Percentiles rank a stretch among this genome's conserved stretches.
These are phyloP conservation scores for Hyperopisus bebe DNA, from an alignment of 2,113 vertebrate genomes.

Conservation along the genomic window DNA sequence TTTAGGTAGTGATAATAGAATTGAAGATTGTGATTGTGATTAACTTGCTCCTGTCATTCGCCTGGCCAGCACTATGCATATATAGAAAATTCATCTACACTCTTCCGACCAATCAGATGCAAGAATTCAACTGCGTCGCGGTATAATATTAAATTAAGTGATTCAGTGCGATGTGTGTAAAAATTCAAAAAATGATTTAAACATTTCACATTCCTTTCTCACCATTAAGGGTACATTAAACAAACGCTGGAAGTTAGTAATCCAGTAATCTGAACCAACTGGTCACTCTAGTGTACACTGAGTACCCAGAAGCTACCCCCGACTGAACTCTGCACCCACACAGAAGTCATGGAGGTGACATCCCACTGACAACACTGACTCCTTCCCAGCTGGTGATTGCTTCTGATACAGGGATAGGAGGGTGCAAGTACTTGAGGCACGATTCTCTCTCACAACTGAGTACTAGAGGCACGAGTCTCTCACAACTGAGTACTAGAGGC, in stretches of 20 bases:
- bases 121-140: background rate
- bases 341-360: background rate
- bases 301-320: background rate
- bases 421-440: background rate
- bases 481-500: background rate
- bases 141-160: background rate
- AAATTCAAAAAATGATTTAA: background rate
- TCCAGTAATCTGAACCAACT: background rate
- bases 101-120: background rate
- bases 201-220: background rate
- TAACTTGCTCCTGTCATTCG: background rate
- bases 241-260: background rate
- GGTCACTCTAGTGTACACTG: background rate
- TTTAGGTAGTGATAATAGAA: background rate
- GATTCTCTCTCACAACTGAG: background rate
- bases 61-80: background rate
- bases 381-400: background rate
- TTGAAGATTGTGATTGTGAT: background rate
- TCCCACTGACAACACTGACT: background rate
- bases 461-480: too few species aligned
- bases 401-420: background rate
- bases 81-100: background rate
- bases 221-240: background rate
- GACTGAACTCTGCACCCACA: background rate
- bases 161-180: background rate